phyloP scores from a whole-genome alignment of 2,888 invertebrate genomes.

The Clivina fossor region DNA sequence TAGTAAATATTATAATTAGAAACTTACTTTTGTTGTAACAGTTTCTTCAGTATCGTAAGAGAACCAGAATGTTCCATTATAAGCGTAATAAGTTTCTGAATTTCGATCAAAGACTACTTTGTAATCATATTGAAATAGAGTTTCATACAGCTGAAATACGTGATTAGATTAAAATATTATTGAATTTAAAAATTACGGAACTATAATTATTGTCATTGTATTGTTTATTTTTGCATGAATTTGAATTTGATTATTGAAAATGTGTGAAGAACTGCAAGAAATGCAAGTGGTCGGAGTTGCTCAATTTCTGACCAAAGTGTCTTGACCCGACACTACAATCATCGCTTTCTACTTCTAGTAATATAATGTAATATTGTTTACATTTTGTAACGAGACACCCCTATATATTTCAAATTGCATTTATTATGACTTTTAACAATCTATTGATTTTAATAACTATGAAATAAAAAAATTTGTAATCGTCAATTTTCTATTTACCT shows the following conservation, averaged over 20 bases:
- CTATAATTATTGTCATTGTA: neutral
- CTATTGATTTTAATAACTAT: too few relatives aligned
- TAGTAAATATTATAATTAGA: neutral
- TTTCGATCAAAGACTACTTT: neutral
- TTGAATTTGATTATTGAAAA: too few relatives aligned
- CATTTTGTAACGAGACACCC: neutral
- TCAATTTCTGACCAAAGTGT: too few relatives aligned
- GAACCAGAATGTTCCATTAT: conserved; percentile 44
- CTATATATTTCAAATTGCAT: neutral
- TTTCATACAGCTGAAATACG: conserved; percentile 3
- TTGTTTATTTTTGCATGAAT: too few relatives aligned
- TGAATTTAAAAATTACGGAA: neutral
- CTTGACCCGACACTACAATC: too few relatives aligned
- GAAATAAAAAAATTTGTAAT: neutral
- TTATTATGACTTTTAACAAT: conserved; percentile 1
- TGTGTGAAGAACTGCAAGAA: too few relatives aligned
- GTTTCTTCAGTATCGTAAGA: conserved; percentile 44
- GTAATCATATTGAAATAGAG: conserved; percentile 1
- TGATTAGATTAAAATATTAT: neutral
- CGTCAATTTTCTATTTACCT: conserved; percentile 16
- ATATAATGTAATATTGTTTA: too few relatives aligned
- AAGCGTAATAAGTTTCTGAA: conserved; percentile 41
- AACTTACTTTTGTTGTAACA: conserved; percentile 41
- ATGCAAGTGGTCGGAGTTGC: too few relatives aligned
- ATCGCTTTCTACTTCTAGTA: too few relatives aligned